Evolutionary conservation across 2,797 vertebrate species (phyloP).

Genomic region (Thunnus albacares): DNA sequence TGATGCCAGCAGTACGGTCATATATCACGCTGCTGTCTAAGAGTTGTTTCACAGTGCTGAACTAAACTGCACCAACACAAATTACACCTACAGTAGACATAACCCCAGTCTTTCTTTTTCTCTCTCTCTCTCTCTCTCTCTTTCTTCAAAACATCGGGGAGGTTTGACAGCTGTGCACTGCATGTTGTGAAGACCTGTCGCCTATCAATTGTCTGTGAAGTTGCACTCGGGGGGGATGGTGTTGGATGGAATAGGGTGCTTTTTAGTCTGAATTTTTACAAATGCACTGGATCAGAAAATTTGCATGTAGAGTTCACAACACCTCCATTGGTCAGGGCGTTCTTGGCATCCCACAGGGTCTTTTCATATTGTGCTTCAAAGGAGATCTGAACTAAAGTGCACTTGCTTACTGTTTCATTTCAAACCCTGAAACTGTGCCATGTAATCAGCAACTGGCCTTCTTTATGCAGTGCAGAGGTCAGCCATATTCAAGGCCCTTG

Average conservation of each 20-base stretch:
- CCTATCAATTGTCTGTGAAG: conserved; percentile 39
- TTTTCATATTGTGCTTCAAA: conserved; percentile 52
- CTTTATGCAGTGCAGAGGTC: conserved; percentile 70
- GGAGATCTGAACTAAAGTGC: conserved; percentile 39
- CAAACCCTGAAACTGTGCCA: conserved; percentile 73
- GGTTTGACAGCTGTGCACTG: conserved; percentile 57
- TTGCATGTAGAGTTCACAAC: conserved; percentile 41
- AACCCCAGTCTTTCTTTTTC: conserved; percentile 53
- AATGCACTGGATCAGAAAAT: conserved; percentile 40
- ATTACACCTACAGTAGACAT: conserved; percentile 65
- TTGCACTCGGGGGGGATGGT: conserved; percentile 31
- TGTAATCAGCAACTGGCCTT: conserved; percentile 72
- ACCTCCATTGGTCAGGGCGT: conserved; percentile 19
- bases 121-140: background rate
- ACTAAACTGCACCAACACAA: conserved; percentile 77
- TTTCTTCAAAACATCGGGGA: conserved; percentile 42
- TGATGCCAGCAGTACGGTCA: conserved; percentile 67
- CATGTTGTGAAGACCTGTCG: conserved; percentile 41
- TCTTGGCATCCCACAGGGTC: conserved; percentile 40
- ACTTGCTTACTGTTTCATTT: conserved; percentile 64
- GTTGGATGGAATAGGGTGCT: background rate
- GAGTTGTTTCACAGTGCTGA: conserved; percentile 76
- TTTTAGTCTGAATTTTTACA: conserved; percentile 21
- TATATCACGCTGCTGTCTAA: conserved; percentile 76
- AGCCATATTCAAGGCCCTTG: conserved; percentile 70